phyloP scores from a whole-genome alignment of 2,888 invertebrate genomes.

The Eilema depressum region DNA sequence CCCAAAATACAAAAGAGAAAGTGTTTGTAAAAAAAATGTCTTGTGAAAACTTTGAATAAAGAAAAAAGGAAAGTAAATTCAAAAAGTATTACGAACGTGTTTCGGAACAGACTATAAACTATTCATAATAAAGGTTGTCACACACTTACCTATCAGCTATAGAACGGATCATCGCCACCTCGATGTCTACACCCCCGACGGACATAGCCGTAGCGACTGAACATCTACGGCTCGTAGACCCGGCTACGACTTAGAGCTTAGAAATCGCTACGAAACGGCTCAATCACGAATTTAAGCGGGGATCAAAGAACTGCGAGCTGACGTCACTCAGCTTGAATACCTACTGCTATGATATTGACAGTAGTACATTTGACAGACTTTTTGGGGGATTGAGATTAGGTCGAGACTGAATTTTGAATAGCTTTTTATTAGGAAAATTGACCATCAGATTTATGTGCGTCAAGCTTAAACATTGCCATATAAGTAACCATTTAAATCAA shows the following conservation, averaged over 20 bases:
- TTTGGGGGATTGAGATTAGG: too few relatives aligned
- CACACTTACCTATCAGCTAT: neutral
- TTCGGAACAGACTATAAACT: neutral
- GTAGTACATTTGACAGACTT: too few relatives aligned
- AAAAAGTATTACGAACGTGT: neutral
- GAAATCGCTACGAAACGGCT: neutral
- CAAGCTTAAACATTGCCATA: too few relatives aligned
- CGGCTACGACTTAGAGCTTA: neutral
- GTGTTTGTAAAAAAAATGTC: neutral
- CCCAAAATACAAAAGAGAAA: neutral
- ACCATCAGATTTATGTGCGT: too few relatives aligned
- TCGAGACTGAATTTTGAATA: too few relatives aligned
- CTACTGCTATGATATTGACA: too few relatives aligned
- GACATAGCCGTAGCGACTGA: neutral
- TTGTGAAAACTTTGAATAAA: neutral
- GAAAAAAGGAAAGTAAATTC: neutral
- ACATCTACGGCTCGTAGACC: neutral
- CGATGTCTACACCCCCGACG: neutral
- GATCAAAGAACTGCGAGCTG: neutral
- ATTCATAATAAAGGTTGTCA: neutral
- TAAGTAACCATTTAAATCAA: too few relatives aligned
- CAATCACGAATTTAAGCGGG: neutral
- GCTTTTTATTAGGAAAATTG: too few relatives aligned
- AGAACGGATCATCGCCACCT: neutral
- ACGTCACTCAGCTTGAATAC: neutral